phyloP scores from a whole-genome alignment of 1,140 invertebrate species.

The Copidosoma floridanum region DNA sequence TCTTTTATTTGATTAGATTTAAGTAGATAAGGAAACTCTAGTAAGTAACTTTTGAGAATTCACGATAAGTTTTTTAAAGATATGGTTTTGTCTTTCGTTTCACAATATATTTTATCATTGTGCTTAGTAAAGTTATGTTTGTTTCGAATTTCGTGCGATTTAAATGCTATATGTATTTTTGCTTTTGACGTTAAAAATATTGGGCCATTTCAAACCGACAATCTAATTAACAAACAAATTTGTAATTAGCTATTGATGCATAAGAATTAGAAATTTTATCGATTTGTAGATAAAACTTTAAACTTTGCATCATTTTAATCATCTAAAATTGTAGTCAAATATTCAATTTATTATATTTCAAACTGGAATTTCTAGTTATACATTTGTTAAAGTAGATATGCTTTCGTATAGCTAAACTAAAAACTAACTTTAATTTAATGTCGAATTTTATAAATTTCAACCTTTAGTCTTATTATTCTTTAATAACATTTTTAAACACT shows the following conservation, averaged over 20 bases:
- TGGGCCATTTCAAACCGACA: not conserved
- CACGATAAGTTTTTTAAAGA: conserved; percentile 1
- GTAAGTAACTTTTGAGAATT: not conserved
- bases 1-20: conserved; percentile 1
- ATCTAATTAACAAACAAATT: conserved; percentile 19
- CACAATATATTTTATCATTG: not conserved
- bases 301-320: not conserved
- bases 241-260: conserved; percentile 13
- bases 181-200: not conserved
- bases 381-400: too few relatives aligned
- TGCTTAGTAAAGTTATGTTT: not conserved
- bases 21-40: not conserved
- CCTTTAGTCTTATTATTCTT: too few relatives aligned
- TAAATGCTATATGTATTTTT: not conserved
- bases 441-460: too few relatives aligned
- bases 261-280: conserved; percentile 1
- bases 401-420: too few relatives aligned
- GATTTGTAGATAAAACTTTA: conserved; percentile 1
- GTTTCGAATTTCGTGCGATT: conserved; percentile 22
- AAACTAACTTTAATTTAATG: too few relatives aligned
- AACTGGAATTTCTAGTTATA: too few relatives aligned
- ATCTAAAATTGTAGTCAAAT: not conserved
- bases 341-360: too few relatives aligned
- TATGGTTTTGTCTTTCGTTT: conserved; percentile 7
- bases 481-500: too few relatives aligned